phyloP scores from a whole-genome alignment of 2,888 invertebrate genomes.

The Lumbricus terrestris region DNA sequence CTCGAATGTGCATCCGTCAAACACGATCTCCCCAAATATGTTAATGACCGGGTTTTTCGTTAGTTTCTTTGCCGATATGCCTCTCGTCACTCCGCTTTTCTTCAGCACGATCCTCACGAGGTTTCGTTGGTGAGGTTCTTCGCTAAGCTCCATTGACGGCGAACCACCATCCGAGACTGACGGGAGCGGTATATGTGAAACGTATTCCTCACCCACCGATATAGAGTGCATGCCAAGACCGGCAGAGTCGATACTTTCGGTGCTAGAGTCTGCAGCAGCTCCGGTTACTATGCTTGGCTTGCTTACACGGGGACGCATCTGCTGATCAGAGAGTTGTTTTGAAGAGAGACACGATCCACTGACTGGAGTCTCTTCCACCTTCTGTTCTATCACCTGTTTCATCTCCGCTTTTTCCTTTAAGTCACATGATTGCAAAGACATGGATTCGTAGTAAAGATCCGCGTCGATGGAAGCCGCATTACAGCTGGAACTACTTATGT shows the following conservation, averaged over 20 bases:
- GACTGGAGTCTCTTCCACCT: background rate
- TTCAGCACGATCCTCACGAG: conserved; percentile 1
- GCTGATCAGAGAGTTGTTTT: background rate
- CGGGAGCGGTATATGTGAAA: background rate
- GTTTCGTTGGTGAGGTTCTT: background rate
- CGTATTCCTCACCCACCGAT: background rate
- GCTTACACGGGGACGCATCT: background rate
- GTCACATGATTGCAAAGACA: background rate
- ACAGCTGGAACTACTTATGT: background rate
- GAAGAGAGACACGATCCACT: background rate
- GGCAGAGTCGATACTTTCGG: background rate
- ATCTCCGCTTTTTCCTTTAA: background rate
- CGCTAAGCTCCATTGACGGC: background rate
- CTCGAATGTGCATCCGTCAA: background rate
- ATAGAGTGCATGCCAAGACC: background rate
- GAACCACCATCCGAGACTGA: background rate
- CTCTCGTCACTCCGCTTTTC: background rate
- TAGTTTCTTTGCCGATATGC: background rate
- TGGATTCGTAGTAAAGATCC: background rate
- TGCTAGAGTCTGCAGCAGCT: background rate
- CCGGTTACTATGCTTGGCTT: background rate
- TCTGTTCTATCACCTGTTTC: background rate
- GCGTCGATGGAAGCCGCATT: background rate
- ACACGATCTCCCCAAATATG: background rate
- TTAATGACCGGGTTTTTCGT: background rate